These are phyloP conservation scores for Xenus cinereus DNA, from an alignment of 2,113 vertebrate genomes.

Conservation along the genomic window DNA sequence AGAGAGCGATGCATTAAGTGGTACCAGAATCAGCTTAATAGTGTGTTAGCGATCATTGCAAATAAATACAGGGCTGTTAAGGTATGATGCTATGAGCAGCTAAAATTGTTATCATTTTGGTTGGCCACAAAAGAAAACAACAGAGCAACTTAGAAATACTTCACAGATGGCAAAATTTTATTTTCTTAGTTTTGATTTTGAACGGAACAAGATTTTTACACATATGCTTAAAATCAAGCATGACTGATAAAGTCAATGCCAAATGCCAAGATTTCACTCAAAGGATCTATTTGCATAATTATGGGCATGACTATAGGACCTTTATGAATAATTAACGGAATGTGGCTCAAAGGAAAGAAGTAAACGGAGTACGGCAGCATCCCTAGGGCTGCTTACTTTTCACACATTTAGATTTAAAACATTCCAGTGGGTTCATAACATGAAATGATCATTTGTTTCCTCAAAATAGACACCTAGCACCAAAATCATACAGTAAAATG, in stretches of 20 bases:
- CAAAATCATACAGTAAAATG: not conserved
- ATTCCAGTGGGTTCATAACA: constrained; percentile 21
- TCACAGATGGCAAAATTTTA: not conserved
- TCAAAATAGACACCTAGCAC: constrained; percentile 25
- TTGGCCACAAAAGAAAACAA: constrained; percentile 28
- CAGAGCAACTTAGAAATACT: not conserved
- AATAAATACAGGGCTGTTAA: not conserved
- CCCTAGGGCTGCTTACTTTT: constrained; percentile 34
- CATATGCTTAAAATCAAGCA: constrained; percentile 27
- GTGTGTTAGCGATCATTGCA: not conserved
- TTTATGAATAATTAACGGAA: constrained; percentile 24
- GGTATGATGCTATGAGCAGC: not conserved
- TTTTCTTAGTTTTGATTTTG: constrained; percentile 11
- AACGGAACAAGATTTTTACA: constrained; percentile 10
- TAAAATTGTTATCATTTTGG: not conserved
- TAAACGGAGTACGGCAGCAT: not conserved
- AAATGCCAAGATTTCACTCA: constrained; percentile 10
- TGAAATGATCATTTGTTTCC: constrained; percentile 20
- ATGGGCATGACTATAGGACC: not conserved
- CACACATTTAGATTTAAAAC: constrained; percentile 18
- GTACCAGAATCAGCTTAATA: not conserved
- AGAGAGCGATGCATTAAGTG: not conserved
- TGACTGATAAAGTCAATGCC: not conserved
- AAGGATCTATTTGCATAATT: constrained; percentile 25
- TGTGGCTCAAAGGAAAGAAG: not conserved